phyloP scores from a whole-genome alignment of 2,888 invertebrate species.

The Pachymerium ferrugineum region DNA sequence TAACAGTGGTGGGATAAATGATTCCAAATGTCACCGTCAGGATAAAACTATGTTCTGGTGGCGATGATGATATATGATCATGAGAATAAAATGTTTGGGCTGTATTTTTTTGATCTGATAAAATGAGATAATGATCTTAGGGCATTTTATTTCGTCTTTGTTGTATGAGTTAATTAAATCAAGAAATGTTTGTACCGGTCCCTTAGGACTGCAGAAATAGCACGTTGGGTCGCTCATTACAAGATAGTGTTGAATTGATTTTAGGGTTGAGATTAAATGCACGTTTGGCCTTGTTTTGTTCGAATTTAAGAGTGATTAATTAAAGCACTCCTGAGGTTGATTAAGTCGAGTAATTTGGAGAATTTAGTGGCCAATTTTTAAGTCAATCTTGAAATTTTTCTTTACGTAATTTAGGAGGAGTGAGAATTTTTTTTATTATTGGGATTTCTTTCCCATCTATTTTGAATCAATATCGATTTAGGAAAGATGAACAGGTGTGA shows the following conservation, averaged over 20 bases:
- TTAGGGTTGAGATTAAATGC: constrained; percentile 1
- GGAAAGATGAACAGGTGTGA: background rate
- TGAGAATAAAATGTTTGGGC: background rate
- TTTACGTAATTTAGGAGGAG: background rate
- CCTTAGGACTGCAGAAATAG: background rate
- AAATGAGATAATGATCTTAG: background rate
- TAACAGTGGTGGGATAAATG: background rate
- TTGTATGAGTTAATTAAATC: background rate
- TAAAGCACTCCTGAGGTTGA: constrained; percentile 17
- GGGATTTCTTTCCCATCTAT: background rate
- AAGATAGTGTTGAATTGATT: constrained; percentile 9
- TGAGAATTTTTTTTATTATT: background rate
- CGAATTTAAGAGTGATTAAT: constrained; percentile 14
- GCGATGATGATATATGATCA: background rate
- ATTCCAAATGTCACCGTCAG: background rate
- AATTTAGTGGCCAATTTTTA: background rate
- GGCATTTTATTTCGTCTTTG: background rate
- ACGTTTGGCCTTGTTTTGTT: background rate
- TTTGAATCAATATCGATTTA: background rate
- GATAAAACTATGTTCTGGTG: background rate
- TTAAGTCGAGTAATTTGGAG: background rate
- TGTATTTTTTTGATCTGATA: background rate
- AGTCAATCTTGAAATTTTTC: background rate
- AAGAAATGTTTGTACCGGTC: constrained; percentile 1
- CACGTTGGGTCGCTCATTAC: background rate